Percentiles rank a stretch among this genome's conserved stretches.
Evolutionary conservation across 2,113 vertebrate genomes (phyloP).

Genomic region (Protobothrops mucrosquamatus): DNA sequence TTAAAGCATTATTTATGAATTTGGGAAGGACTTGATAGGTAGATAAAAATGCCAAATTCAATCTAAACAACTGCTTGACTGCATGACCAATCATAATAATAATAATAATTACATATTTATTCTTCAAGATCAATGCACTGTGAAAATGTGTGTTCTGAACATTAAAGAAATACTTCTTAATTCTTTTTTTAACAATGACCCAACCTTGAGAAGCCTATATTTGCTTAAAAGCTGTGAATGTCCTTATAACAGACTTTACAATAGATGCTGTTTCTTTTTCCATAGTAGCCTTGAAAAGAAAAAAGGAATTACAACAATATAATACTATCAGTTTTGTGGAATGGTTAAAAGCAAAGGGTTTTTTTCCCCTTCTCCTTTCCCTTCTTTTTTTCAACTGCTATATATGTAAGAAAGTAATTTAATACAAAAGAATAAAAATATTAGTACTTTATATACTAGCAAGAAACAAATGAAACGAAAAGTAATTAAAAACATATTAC

Average conservation of each 20-base stretch:
- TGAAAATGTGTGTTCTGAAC: conserved; percentile 1
- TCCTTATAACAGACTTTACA: conserved; percentile 26
- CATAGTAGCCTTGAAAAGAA: conserved; percentile 37
- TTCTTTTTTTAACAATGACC: background rate
- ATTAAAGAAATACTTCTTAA: conserved; percentile 12
- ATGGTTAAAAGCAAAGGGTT: conserved; percentile 25
- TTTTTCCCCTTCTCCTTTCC: background rate
- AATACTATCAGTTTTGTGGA: conserved; percentile 45
- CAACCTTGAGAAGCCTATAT: background rate
- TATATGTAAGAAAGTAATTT: background rate
- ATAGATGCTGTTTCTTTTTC: conserved; percentile 16
- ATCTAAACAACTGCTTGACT: background rate
- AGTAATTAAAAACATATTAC: conserved; percentile 31
- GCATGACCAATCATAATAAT: background rate
- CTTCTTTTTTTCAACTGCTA: conserved; percentile 13
- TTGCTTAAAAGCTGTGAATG: background rate
- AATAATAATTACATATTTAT: background rate
- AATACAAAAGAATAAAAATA: conserved; percentile 30
- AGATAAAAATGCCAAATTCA: background rate
- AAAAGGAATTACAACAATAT: conserved; percentile 13
- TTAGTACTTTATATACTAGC: conserved; percentile 24
- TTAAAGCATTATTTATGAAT: background rate
- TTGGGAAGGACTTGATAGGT: background rate
- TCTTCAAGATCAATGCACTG: background rate
- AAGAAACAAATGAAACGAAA: background rate